Percentiles rank a stretch among this genome's conserved stretches.
phyloP scores from a whole-genome alignment of 92 coral and sea anemone genomes.

The Porites divaricata region DNA sequence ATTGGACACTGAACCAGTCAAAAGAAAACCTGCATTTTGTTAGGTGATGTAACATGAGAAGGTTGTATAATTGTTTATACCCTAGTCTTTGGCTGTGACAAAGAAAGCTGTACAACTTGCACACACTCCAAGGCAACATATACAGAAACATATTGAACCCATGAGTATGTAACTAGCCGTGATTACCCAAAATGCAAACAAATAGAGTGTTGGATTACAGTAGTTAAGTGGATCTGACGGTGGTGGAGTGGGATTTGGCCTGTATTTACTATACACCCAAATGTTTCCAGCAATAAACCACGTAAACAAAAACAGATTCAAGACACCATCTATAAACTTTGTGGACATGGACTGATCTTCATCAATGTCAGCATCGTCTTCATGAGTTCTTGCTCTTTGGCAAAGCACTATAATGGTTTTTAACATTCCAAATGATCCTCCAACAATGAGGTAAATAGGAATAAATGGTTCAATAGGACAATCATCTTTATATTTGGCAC shows the following conservation, averaged over 20 bases:
- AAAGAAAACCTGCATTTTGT: too few species aligned
- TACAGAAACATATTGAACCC: conserved; percentile 99
- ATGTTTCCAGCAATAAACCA: conserved; percentile 99
- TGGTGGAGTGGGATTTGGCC: conserved; percentile 89
- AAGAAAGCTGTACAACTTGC: conserved; percentile 99
- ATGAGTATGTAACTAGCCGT: conserved; percentile 97
- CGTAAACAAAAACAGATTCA: conserved; percentile 94
- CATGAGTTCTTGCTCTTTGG: conserved; percentile 86
- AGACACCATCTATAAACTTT: conserved; percentile 94
- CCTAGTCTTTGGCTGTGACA: conserved; percentile 92
- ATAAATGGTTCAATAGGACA: conserved; percentile 99
- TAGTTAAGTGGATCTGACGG: conserved; percentile 88
- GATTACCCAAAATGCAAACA: conserved; percentile 99
- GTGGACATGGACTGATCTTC: conserved; percentile 99
- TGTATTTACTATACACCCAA: conserved; percentile 97
- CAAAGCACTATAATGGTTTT: conserved; percentile 93
- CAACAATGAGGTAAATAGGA: conserved; percentile 96
- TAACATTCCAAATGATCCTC: conserved; percentile 98
- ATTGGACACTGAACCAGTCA: too few species aligned
- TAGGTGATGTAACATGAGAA: too few species aligned
- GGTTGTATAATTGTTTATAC: too few species aligned
- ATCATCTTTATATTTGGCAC: conserved; percentile 93
- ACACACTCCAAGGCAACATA: conserved; percentile 96
- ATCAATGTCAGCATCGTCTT: conserved; percentile 84
- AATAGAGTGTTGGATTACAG: conserved; percentile 95